Percentiles rank a stretch among this genome's conserved stretches.
Evolutionary conservation across 2,797 vertebrate genomes (phyloP).

Genomic region (Xenentodon cancila): DNA sequence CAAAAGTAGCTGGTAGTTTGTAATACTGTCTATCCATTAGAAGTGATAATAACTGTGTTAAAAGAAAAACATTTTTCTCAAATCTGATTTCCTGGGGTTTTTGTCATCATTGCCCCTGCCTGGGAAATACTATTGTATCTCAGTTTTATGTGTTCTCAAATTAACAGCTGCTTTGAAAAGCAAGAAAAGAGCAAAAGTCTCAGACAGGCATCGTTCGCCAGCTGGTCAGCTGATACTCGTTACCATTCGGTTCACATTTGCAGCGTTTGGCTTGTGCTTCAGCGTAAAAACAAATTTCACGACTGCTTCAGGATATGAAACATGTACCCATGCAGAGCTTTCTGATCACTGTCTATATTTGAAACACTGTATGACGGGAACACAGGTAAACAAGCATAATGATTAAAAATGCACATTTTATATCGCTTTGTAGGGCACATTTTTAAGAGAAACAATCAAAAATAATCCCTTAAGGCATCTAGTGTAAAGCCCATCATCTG

Average conservation of each 20-base stretch:
- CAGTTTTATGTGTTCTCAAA: too few species aligned
- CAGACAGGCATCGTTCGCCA: too few species aligned
- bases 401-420: constrained; percentile 47
- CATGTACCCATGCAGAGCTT: constrained; percentile 4
- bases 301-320: neutral
- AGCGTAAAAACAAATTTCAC: too few species aligned
- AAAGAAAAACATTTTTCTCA: too few species aligned
- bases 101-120: too few species aligned
- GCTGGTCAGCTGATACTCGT: neutral
- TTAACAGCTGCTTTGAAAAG: too few species aligned
- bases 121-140: too few species aligned
- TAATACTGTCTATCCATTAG: too few species aligned
- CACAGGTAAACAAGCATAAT: constrained; percentile 42
- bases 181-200: too few species aligned
- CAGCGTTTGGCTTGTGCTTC: neutral
- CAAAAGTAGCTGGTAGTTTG: too few species aligned
- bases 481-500: constrained; percentile 43
- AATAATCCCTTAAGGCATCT: constrained; percentile 37
- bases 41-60: too few species aligned
- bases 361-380: constrained; percentile 35
- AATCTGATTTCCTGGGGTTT: too few species aligned
- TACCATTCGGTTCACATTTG: neutral
- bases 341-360: constrained; percentile 37
- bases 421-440: constrained; percentile 24
- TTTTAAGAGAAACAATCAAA: constrained; percentile 47